Percentiles rank a stretch among this genome's conserved stretches.
These are phyloP conservation scores for Aphaenogaster floridana DNA, from an alignment of 1,140 invertebrate species.

Conservation along the genomic window DNA sequence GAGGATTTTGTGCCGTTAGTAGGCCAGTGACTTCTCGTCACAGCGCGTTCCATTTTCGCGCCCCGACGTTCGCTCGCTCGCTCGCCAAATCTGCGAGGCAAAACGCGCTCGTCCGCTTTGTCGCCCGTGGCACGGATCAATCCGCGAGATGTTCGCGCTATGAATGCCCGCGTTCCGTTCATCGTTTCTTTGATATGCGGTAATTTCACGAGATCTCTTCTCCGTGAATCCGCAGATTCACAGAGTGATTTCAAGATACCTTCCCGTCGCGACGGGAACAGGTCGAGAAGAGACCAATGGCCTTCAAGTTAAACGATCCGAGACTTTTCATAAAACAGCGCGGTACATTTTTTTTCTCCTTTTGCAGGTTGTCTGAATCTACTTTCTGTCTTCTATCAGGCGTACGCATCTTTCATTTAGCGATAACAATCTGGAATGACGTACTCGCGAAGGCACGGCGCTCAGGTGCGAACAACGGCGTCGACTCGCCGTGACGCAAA, in stretches of 20 bases:
- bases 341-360: too few relatives aligned
- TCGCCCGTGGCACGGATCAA: background rate
- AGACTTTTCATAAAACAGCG: background rate
- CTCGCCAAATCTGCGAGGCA: conserved; percentile 22
- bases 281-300: background rate
- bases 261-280: background rate
- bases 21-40: conserved; percentile 65
- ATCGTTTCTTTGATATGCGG: background rate
- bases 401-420: conserved; percentile 3
- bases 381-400: background rate
- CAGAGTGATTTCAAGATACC: background rate
- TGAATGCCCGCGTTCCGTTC: background rate
- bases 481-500: conserved; percentile 37
- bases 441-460: background rate
- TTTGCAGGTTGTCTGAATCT: background rate
- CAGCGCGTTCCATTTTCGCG: conserved; percentile 37
- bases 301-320: background rate
- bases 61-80: background rate
- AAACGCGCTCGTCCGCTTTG: background rate
- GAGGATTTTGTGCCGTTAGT: conserved; percentile 69
- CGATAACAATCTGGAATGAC: conserved; percentile 5
- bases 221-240: background rate
- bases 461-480: conserved; percentile 34
- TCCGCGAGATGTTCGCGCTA: background rate
- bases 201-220: background rate